These are phyloP conservation scores for Zootoca vivipara DNA, from an alignment of 2,113 vertebrate genomes.

Conservation along the genomic window DNA sequence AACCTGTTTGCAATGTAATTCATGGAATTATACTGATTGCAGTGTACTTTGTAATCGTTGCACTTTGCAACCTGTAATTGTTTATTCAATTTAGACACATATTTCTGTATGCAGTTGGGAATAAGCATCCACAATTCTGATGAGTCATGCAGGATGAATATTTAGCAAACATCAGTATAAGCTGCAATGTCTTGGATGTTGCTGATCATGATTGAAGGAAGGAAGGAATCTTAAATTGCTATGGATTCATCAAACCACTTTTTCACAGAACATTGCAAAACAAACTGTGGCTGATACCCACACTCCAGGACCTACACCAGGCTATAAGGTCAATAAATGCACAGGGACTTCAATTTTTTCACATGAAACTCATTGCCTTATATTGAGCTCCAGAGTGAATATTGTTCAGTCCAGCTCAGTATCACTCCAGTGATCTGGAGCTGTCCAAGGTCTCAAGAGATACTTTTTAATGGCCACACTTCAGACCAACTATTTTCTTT, in stretches of 20 bases:
- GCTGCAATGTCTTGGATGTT: background rate
- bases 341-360: background rate
- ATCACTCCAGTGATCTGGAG: background rate
- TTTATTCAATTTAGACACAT: background rate
- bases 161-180: background rate
- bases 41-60: background rate
- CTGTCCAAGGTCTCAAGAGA: background rate
- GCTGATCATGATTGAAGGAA: background rate
- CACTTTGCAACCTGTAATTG: background rate
- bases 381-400: background rate
- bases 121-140: background rate
- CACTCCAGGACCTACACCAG: background rate
- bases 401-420: background rate
- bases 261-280: background rate
- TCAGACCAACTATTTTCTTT: background rate
- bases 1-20: background rate
- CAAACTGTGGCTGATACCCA: background rate
- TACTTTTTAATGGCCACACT: background rate
- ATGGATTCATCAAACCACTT: background rate
- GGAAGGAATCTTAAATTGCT: background rate
- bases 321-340: background rate
- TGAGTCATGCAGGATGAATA: background rate
- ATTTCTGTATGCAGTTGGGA: background rate
- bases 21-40: background rate
- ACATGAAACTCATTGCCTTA: background rate